A percentile compares a stretch with the other conserved stretches of the same genome.
Conservation (phyloP, 2,797 vertebrate genomes). For the Adrianichthys oophorus region DNA sequence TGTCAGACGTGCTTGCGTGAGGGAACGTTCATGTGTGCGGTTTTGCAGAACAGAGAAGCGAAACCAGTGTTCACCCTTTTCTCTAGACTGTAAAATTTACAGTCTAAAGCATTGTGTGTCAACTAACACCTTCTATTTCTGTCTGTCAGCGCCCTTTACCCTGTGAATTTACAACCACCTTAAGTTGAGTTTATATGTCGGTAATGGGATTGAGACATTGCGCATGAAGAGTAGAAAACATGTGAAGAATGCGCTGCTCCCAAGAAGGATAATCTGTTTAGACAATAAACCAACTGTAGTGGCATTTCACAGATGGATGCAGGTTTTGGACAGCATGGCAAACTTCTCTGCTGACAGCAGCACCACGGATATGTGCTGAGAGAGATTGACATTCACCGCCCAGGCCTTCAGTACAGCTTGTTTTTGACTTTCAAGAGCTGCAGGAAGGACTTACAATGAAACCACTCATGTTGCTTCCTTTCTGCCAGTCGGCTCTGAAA, state of each 20-base stretch:
- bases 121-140: constrained; percentile 3
- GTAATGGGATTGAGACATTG: constrained; percentile 32
- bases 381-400: constrained; percentile 28
- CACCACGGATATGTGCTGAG: constrained; percentile 5
- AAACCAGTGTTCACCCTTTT: constrained; percentile 57
- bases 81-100: constrained; percentile 31
- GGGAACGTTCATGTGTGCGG: constrained; percentile 39
- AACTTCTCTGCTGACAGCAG: constrained; percentile 1
- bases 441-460: constrained; percentile 68
- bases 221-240: constrained; percentile 38
- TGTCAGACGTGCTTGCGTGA: constrained; percentile 18
- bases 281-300: constrained; percentile 30
- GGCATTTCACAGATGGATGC: constrained; percentile 36
- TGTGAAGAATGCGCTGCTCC: constrained; percentile 42
- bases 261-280: constrained; percentile 39
- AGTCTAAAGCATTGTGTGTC: constrained; percentile 26
- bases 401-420: constrained; percentile 24
- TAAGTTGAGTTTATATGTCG: constrained; percentile 20
- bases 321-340: constrained; percentile 8
- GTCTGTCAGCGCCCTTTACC: constrained; percentile 12
- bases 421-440: constrained; percentile 44
- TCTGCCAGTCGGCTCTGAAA: constrained; percentile 50
- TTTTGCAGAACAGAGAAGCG: constrained; percentile 65
- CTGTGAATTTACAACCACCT: neutral
- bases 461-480: constrained; percentile 59